phyloP scores from a whole-genome alignment of 2,888 invertebrate genomes.

The Zele albiditarsus region DNA sequence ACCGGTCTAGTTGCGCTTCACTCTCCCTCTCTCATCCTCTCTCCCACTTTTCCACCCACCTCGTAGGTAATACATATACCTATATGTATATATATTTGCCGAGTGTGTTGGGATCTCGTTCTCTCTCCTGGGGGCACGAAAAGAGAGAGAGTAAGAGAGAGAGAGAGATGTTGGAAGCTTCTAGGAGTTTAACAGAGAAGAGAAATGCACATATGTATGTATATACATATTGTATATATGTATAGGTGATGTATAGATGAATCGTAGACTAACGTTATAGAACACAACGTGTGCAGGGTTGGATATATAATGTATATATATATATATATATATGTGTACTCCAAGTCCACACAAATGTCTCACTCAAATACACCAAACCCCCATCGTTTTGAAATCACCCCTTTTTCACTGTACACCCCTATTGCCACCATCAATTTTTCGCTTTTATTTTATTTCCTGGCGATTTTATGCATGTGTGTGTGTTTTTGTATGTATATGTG shows the following conservation, averaged over 20 bases:
- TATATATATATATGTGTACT: not conserved
- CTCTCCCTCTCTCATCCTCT: slow-evolving; percentile 21
- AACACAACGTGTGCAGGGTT: not conserved
- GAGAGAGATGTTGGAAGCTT: not conserved
- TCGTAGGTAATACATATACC: not conserved
- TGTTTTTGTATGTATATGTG: not conserved
- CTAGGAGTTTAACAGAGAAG: slow-evolving; percentile 5
- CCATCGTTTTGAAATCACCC: slow-evolving; percentile 6
- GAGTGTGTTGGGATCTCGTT: slow-evolving; percentile 36
- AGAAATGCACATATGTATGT: not conserved
- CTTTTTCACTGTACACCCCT: slow-evolving; percentile 9
- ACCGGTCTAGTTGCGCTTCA: slow-evolving; percentile 55
- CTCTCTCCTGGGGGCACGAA: slow-evolving; percentile 38
- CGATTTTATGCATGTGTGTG: not conserved
- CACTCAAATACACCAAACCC: not conserved
- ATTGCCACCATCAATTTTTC: slow-evolving; percentile 38
- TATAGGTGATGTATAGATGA: not conserved
- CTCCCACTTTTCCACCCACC: slow-evolving; percentile 39
- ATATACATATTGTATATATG: slow-evolving; percentile 1
- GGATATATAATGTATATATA: not conserved
- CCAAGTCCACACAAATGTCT: slow-evolving; percentile 24
- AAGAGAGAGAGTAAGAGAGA: slow-evolving; percentile 14
- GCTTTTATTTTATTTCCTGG: slow-evolving; percentile 41
- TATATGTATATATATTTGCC: slow-evolving; percentile 43
- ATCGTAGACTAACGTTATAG: slow-evolving; percentile 38